Evolutionary conservation across 1,140 invertebrate genomes (phyloP), one percentile per base, ranked within the genome.

Genomic region (Andrena cerasifolii): DNA sequence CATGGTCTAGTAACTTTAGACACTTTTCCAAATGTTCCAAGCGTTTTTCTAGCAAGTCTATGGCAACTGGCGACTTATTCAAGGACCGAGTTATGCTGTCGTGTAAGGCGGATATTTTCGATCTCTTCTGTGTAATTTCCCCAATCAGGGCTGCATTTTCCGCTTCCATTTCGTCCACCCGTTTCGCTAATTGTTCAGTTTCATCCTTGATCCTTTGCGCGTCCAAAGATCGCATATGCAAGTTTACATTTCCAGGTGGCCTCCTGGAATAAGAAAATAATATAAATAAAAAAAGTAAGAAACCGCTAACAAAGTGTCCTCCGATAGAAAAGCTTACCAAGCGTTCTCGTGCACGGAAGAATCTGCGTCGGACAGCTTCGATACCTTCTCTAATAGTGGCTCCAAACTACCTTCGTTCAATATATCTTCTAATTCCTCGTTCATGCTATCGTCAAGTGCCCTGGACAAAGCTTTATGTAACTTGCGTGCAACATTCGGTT

Each of bases 211-310:
- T 90, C 59, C 51, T 83, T 18, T 83, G 61, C 0, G 75, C 84
- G 36, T 90, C 89, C 36, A 86, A 16, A 8, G 87, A 88, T 72
- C 85, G 70, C 49, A 90, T 18, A 72, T 91, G 90, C n/a, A 75
- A 28, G 16, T 63, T 51, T n/a, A 91, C 85, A 65, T 91, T 61
- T 16, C 90, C 90, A 3, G 90, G 90, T 33, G 90, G 90, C 76
- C 90, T 88, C 90, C 90, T 91, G 26, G 47, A 84, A 73, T 59
- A 28, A 79, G 56, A 77, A 33, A 33, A 33, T 43, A 26, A 68
- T 21, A 68, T 49, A 21, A 71, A 56, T 18, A 24, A 43, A 24
- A 45, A 63, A 56, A 47, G 49, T 24, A 67, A 62, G 77, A 24
- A 56, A 47, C 26, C 12, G 26, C 14, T 4, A 24, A 49, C 26